phyloP scores from a whole-genome alignment of 2,888 invertebrate genomes.

The Lottia gigantea region DNA sequence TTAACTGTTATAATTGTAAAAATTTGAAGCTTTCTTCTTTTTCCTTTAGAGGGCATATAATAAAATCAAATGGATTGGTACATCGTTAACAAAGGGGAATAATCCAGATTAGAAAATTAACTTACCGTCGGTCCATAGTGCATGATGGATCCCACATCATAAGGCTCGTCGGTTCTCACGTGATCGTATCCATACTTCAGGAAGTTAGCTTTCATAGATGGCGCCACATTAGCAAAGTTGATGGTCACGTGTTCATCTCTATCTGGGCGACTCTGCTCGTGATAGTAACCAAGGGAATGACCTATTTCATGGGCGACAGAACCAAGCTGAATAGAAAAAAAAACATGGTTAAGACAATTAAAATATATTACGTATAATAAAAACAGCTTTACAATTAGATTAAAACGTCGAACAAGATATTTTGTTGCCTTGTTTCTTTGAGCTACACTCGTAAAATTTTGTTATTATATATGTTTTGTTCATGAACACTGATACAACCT shows the following conservation, averaged over 20 bases:
- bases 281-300: slow-evolving; percentile 55
- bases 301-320: slow-evolving; percentile 54
- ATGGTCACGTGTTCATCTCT: slow-evolving; percentile 47
- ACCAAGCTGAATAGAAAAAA: slow-evolving; percentile 39
- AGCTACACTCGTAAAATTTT: too few species aligned
- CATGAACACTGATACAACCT: neutral
- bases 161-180: slow-evolving; percentile 45
- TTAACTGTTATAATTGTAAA: too few species aligned
- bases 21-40: too few species aligned
- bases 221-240: slow-evolving; percentile 39
- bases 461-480: too few species aligned
- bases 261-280: slow-evolving; percentile 58
- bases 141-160: slow-evolving; percentile 59
- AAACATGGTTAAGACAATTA: neutral
- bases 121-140: slow-evolving; percentile 56
- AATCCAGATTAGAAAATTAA: neutral
- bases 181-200: slow-evolving; percentile 40
- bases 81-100: too few species aligned
- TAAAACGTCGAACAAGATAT: too few species aligned
- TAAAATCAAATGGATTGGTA: too few species aligned
- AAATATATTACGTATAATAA: too few species aligned
- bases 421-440: too few species aligned
- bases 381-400: too few species aligned
- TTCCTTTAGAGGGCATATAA: too few species aligned
- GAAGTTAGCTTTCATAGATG: slow-evolving; percentile 46